A percentile compares a stretch with the other conserved stretches of the same genome.
Evolutionary conservation across 1,140 invertebrate species (phyloP).

Genomic region (honey bee (Apis mellifera)): DNA sequence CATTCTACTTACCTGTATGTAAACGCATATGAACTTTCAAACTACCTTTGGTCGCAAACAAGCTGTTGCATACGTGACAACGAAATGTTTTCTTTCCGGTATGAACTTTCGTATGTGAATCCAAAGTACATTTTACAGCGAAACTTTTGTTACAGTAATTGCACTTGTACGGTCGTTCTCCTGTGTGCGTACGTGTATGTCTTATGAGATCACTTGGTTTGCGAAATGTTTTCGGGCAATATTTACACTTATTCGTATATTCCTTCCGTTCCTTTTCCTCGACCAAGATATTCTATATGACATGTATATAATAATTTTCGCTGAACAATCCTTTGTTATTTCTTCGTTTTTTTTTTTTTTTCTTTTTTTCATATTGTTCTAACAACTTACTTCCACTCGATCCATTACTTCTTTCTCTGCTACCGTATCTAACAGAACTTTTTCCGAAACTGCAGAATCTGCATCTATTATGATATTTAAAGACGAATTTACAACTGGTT

Average conservation of each 20-base stretch:
- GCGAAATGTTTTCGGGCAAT: conserved; percentile 82
- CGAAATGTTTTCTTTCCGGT: conserved; percentile 81
- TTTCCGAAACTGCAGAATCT: conserved; percentile 79
- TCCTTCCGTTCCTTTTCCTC: conserved; percentile 67
- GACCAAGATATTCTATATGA: not conserved
- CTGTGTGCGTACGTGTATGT: conserved; percentile 85
- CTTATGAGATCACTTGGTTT: conserved; percentile 82
- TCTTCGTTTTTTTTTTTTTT: not conserved
- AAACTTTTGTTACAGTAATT: conserved; percentile 85
- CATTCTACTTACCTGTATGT: conserved; percentile 81
- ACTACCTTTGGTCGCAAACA: conserved; percentile 84
- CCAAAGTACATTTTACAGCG: conserved; percentile 86
- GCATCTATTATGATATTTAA: conserved; percentile 32
- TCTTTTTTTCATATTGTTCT: not conserved
- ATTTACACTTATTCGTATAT: conserved; percentile 81
- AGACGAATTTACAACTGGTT: not conserved
- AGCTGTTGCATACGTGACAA: conserved; percentile 84
- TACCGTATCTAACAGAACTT: conserved; percentile 81
- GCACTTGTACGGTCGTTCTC: conserved; percentile 86
- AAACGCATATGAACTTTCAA: conserved; percentile 88
- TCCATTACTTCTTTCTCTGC: conserved; percentile 73
- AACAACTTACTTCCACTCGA: conserved; percentile 38
- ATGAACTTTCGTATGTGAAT: conserved; percentile 84
- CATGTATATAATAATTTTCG: not conserved
- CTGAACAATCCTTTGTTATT: not conserved